Evolutionary conservation across 2,888 invertebrate species (phyloP), one percentile per base, ranked within the genome.

Genomic region (Amphipoea lucens): DNA sequence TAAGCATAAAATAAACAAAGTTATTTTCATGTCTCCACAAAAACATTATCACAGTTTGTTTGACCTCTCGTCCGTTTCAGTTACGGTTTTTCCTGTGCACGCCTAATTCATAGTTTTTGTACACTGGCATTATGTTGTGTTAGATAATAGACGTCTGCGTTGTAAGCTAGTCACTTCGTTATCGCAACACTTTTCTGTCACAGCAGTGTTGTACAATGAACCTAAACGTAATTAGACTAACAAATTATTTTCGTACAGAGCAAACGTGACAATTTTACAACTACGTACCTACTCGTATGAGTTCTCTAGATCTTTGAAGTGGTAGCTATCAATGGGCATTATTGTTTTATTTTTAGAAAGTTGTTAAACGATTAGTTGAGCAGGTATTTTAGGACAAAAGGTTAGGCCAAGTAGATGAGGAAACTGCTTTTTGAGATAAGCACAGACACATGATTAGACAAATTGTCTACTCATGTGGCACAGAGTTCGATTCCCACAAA

Each of bases 11-110:
- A 60, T 54, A 63, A n/a, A 75, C 40, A 29, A 60, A 48, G 20
- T 65, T 17, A 78, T 48, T 29, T 82, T 48, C 12, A 68, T 40
- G 12, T 6, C 57, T 36, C 12, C n/a, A 57, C 51, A 73, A 81
- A 69, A 84, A 65, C 14, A n/a, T 9, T 20, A 42, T 48, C 7
- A n/a, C 36, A 40, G n/a, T 57, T 60, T 60, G 67, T 74, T 68
- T 84, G 86, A 83, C 86, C 67, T 83, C 63, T 81, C 45, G 17
- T 74, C 67, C 67, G 71, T 82, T 83, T 86, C 82, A 83, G 83
- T 82, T 85, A 83, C 82, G 76, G 82, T 68, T 86, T 85, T 82
- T 71, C 71, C 85, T 65, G 63, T 68, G 29, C 51, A 63, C 51
- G 67, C 57, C 20, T 48, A 54, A 80, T 81, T 70, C 67, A 60